These are phyloP conservation scores for Alviniconcha marisindica DNA, from an alignment of 1,140 invertebrate genomes.

Conservation along the genomic window DNA sequence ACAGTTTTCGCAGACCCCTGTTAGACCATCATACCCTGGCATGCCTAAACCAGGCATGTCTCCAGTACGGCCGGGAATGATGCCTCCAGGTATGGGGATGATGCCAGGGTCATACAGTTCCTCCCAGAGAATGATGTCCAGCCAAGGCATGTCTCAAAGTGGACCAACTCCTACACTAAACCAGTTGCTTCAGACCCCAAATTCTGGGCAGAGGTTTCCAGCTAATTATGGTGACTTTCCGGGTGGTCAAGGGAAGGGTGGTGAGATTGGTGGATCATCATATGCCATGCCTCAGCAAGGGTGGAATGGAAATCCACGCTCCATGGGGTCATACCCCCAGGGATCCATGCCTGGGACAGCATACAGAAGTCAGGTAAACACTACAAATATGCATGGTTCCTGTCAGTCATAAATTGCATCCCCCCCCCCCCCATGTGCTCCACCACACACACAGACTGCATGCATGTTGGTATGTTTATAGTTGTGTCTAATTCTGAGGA, in stretches of 20 bases:
- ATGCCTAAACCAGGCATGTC: constrained; percentile 60
- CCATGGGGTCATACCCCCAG: constrained; percentile 64
- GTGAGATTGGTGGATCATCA: constrained; percentile 55
- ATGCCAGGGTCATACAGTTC: constrained; percentile 55
- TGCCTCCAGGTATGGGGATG: constrained; percentile 55
- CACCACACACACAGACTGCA: too few species aligned
- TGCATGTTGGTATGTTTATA: too few species aligned
- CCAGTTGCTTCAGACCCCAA: constrained; percentile 88
- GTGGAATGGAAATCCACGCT: constrained; percentile 61
- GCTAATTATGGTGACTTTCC: constrained; percentile 74
- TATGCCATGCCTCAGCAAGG: constrained; percentile 58
- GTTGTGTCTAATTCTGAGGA: too few species aligned
- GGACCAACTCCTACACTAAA: constrained; percentile 93
- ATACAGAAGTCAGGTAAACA: constrained; percentile 64
- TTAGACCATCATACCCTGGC: constrained; percentile 60
- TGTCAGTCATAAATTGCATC: constrained; percentile 23
- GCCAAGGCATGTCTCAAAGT: constrained; percentile 82
- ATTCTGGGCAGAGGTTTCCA: constrained; percentile 78
- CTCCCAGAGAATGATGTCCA: constrained; percentile 76
- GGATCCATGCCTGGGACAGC: constrained; percentile 52
- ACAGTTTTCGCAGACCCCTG: constrained; percentile 62
- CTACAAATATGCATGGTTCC: constrained; percentile 17
- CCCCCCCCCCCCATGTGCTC: too few species aligned
- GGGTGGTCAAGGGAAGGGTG: constrained; percentile 57
- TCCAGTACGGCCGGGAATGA: constrained; percentile 59